phyloP scores from a whole-genome alignment of 2,113 vertebrate species.

The Pelobates fuscus region DNA sequence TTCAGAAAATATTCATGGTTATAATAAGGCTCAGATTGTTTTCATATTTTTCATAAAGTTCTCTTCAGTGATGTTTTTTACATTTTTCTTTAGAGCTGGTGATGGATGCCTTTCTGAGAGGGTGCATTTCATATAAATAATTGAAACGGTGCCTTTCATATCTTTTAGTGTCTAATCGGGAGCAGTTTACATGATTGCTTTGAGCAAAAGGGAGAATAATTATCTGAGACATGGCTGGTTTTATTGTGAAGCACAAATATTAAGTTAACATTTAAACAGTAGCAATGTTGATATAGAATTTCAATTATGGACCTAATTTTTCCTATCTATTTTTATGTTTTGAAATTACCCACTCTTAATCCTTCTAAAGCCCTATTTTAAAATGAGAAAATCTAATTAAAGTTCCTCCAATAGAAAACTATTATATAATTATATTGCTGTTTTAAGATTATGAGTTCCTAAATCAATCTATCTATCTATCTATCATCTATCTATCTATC shows the following conservation, averaged over 20 bases:
- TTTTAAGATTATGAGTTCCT: too few relatives aligned
- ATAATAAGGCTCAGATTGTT: not conserved
- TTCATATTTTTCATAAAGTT: not conserved
- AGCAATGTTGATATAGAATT: conserved; percentile 32
- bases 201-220: conserved; percentile 27
- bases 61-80: too few relatives aligned
- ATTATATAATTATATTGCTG: too few relatives aligned
- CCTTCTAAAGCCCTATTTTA: too few relatives aligned
- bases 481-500: too few relatives aligned
- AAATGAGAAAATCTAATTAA: too few relatives aligned
- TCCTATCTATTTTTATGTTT: too few relatives aligned
- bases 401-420: too few relatives aligned
- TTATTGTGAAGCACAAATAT: conserved; percentile 32
- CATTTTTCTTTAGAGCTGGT: not conserved
- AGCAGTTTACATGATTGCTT: conserved; percentile 28
- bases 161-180: not conserved
- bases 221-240: conserved; percentile 20
- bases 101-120: not conserved
- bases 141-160: not conserved
- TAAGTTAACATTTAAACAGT: conserved; percentile 28
- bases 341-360: too few relatives aligned
- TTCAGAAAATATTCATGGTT: not conserved
- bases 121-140: conserved; percentile 1
- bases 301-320: conserved; percentile 17
- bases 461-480: too few relatives aligned